Evolutionary conservation across 30 jellyfish, hydroid and myxozoan species (phyloP).

Genomic region (Aurelia aurita): DNA sequence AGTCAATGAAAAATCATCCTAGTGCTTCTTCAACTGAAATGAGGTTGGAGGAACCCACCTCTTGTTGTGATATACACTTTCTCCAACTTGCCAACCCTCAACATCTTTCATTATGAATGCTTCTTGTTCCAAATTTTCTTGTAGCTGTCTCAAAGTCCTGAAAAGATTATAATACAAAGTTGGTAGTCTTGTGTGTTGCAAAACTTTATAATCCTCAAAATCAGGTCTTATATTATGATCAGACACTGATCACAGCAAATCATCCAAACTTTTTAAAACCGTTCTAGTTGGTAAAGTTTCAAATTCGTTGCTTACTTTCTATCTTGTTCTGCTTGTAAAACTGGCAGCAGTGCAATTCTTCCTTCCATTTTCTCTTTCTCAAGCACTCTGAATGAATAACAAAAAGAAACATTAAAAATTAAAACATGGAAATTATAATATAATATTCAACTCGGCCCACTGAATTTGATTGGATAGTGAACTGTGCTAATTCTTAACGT

Average conservation of each 20-base stretch:
- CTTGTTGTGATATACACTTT: constrained; percentile 87
- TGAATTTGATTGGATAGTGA: too few species aligned
- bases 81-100: constrained; percentile 96
- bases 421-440: background rate
- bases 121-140: constrained; percentile 89
- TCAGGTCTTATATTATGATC: too few species aligned
- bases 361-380: constrained; percentile 82
- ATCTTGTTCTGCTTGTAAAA: constrained; percentile 94
- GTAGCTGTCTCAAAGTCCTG: constrained; percentile 70
- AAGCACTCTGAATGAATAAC: constrained; percentile 65
- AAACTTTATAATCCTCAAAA: too few species aligned
- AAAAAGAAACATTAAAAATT: background rate
- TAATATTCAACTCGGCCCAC: too few species aligned
- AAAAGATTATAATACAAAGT: too few species aligned
- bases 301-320: constrained; percentile 62
- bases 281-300: too few species aligned
- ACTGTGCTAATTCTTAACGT: too few species aligned
- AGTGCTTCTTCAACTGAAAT: constrained; percentile 64
- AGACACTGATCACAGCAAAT: too few species aligned
- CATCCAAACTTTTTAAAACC: too few species aligned
- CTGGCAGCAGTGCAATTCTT: constrained; percentile 83
- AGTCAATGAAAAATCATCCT: background rate
- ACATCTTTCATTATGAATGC: constrained; percentile 97
- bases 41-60: constrained; percentile 97
- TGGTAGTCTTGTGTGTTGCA: too few species aligned